A percentile compares a stretch with the other conserved stretches of the same genome.
Evolutionary conservation across 2,888 invertebrate genomes (phyloP).

Genomic region (Chloroclysta siterata): DNA sequence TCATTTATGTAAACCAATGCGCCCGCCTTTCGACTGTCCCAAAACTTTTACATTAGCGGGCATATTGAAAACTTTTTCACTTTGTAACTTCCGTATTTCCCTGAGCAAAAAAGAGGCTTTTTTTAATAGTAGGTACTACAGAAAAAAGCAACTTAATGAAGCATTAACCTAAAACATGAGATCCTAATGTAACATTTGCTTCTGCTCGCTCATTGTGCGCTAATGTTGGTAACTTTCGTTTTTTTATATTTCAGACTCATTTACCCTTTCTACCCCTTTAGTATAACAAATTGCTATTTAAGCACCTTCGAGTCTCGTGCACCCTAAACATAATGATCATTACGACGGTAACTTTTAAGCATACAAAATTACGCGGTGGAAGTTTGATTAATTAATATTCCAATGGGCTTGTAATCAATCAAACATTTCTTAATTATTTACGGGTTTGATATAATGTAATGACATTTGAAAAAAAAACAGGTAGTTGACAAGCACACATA

Average conservation of each 20-base stretch:
- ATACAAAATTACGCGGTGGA: constrained; percentile 22
- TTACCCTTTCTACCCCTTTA: constrained; percentile 48
- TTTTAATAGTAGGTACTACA: constrained; percentile 33
- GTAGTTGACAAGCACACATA: no score
- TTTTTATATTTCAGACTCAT: constrained; percentile 50
- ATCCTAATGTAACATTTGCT: constrained; percentile 38
- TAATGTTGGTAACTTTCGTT: constrained; percentile 54
- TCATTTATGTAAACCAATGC: constrained; percentile 22
- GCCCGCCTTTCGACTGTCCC: constrained; percentile 17
- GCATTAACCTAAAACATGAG: constrained; percentile 39
- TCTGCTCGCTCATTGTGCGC: constrained; percentile 37
- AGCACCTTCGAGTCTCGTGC: constrained; percentile 39
- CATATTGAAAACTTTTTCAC: constrained; percentile 39
- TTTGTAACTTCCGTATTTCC: constrained; percentile 20
- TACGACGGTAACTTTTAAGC: constrained; percentile 28
- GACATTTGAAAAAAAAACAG: no score
- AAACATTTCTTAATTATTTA: not conserved
- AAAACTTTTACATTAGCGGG: constrained; percentile 38
- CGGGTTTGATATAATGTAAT: no score
- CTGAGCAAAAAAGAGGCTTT: constrained; percentile 26
- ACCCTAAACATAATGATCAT: constrained; percentile 39
- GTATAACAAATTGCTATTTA: constrained; percentile 47
- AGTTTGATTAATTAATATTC: constrained; percentile 22
- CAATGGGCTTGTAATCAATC: constrained; percentile 4
- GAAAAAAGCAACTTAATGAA: constrained; percentile 36